A percentile compares a stretch with the other conserved stretches of the same genome.
Conservation (phyloP, 2,113 vertebrate species). For the Fregetta grallaria region DNA sequence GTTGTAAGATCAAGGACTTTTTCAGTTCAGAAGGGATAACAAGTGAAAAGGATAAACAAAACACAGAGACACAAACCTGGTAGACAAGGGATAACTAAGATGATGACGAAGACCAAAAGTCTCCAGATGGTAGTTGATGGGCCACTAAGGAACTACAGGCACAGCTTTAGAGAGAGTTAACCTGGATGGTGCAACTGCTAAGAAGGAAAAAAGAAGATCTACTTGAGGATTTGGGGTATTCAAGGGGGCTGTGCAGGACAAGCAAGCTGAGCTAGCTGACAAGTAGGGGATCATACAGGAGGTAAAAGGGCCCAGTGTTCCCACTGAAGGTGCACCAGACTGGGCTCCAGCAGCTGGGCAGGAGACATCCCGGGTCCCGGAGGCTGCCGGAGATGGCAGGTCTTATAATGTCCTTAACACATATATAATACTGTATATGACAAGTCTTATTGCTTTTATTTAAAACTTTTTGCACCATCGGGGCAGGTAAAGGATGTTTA, state of each 20-base stretch:
- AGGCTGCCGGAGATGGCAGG: not conserved
- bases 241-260: not conserved
- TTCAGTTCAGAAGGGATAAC: not conserved
- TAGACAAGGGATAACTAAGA: not conserved
- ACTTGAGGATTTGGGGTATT: not conserved
- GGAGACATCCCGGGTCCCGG: not conserved
- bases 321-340: not conserved
- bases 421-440: fast-evolving
- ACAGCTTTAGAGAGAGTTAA: not conserved
- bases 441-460: not conserved
- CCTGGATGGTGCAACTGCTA: too few relatives aligned
- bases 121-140: not conserved
- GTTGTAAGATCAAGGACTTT: not conserved
- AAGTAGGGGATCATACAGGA: not conserved
- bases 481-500: not conserved
- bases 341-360: not conserved
- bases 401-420: not conserved
- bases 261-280: not conserved
- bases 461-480: not conserved
- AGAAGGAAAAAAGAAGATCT: not conserved
- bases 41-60: not conserved
- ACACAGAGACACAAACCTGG: not conserved
- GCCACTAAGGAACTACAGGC: not conserved
- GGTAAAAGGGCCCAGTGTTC: not conserved
- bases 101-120: not conserved